Evolutionary conservation across 2,888 invertebrate genomes (phyloP).

Genomic region (Amblyjoppa proteus): DNA sequence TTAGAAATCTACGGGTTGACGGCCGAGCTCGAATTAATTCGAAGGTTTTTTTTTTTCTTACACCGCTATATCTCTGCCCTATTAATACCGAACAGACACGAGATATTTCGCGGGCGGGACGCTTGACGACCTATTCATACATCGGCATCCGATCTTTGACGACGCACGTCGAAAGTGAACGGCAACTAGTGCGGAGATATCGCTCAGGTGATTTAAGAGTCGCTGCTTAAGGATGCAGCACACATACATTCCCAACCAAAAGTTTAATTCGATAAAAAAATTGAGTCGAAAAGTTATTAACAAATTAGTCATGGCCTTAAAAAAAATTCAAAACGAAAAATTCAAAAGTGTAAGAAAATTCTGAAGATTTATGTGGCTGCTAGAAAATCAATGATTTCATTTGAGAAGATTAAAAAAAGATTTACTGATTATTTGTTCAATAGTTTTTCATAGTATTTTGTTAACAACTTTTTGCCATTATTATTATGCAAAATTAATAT

Average conservation of each 20-base stretch:
- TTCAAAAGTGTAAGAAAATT: no score
- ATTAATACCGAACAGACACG: constrained; percentile 9
- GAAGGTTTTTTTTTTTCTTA: neutral
- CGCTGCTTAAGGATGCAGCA: neutral
- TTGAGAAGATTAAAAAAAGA: no score
- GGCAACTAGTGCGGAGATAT: neutral
- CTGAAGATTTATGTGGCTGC: no score
- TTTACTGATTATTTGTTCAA: no score
- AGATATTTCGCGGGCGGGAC: neutral
- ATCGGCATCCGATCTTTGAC: neutral
- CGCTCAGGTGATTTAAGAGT: neutral
- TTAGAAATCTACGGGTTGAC: neutral
- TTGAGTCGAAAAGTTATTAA: no score
- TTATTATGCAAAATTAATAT: no score
- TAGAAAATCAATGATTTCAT: no score
- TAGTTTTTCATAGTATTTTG: no score
- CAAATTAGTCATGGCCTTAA: no score
- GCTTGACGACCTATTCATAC: constrained; percentile 16
- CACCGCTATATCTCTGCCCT: neutral
- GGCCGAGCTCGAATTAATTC: neutral
- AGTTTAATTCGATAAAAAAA: neutral
- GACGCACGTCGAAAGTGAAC: neutral
- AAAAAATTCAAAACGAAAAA: no score
- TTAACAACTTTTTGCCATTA: no score
- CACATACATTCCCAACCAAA: no score